phyloP scores from a whole-genome alignment of 1,140 invertebrate genomes.

The Mylabris phalerata region DNA sequence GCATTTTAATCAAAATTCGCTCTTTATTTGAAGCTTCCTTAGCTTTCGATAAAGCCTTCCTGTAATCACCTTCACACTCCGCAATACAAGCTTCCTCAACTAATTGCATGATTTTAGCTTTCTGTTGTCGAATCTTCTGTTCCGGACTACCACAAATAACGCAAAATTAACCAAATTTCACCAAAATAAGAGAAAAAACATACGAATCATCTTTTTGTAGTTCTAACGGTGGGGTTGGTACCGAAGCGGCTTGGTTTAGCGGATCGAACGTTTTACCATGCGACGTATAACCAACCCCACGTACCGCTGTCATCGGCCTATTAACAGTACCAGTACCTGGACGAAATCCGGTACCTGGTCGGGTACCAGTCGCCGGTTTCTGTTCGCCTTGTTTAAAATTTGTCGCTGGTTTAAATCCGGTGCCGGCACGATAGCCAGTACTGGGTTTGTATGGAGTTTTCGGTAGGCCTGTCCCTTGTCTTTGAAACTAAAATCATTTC shows the following conservation, averaged over 20 bases:
- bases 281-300: constrained; percentile 86
- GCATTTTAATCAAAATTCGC: constrained; percentile 75
- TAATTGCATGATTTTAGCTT: constrained; percentile 75
- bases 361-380: constrained; percentile 21
- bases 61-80: constrained; percentile 35
- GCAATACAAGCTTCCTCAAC: constrained; percentile 76
- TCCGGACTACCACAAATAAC: constrained; percentile 58
- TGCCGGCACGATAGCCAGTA: constrained; percentile 29
- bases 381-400: constrained; percentile 23
- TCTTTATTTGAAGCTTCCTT: constrained; percentile 95
- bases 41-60: constrained; percentile 77
- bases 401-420: constrained; percentile 32
- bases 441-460: constrained; percentile 28
- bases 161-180: background rate
- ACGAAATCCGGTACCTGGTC: constrained; percentile 31
- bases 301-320: constrained; percentile 91
- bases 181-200: constrained; percentile 13
- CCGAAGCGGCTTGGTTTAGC: constrained; percentile 59
- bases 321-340: constrained; percentile 33
- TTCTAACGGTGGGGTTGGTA: constrained; percentile 51
- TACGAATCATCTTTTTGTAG: constrained; percentile 69
- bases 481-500: constrained; percentile 31
- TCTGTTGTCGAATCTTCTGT: constrained; percentile 75
- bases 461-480: constrained; percentile 32
- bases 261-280: constrained; percentile 67